Conservation (phyloP, 2,113 vertebrate genomes). For the Takifugu bimaculatus region DNA sequence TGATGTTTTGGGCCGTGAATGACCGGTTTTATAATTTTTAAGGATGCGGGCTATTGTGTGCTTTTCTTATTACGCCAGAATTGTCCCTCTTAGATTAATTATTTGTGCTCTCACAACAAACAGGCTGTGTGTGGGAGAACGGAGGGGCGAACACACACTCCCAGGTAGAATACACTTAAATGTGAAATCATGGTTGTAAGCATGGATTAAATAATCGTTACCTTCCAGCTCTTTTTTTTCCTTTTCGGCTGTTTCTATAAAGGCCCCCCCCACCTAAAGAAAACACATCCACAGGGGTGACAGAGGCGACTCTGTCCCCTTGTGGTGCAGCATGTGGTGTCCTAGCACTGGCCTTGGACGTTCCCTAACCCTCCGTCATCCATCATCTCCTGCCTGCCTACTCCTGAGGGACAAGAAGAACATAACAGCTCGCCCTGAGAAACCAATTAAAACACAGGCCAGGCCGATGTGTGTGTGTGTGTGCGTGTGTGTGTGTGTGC, state of each 20-base stretch:
- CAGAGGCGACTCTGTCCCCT: slow-evolving; percentile 9
- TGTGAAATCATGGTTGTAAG: too few species aligned
- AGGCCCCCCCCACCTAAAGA: not conserved
- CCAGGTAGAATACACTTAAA: too few species aligned
- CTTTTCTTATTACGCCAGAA: too few species aligned
- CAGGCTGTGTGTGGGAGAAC: too few species aligned
- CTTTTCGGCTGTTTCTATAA: too few species aligned
- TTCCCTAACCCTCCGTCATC: slow-evolving; percentile 61
- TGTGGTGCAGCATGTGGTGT: slow-evolving; percentile 39
- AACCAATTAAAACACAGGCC: slow-evolving; percentile 70
- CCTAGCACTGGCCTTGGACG: slow-evolving; percentile 60
- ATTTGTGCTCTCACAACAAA: too few species aligned
- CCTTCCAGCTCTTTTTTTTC: too few species aligned
- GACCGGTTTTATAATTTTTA: slow-evolving; percentile 25
- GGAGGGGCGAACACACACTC: too few species aligned
- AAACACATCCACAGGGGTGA: slow-evolving; percentile 6
- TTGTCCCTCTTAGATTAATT: too few species aligned
- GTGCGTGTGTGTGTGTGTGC: slow-evolving; percentile 15
- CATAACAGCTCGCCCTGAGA: slow-evolving; percentile 62
- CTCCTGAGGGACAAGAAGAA: slow-evolving; percentile 57
- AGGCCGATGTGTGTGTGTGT: slow-evolving; percentile 22
- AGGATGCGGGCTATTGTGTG: too few species aligned
- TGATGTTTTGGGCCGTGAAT: slow-evolving; percentile 36
- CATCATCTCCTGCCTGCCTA: slow-evolving; percentile 60
- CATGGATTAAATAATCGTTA: too few species aligned